These are phyloP conservation scores for Vimba vimba DNA, from an alignment of 2,113 vertebrate genomes.

Conservation along the genomic window DNA sequence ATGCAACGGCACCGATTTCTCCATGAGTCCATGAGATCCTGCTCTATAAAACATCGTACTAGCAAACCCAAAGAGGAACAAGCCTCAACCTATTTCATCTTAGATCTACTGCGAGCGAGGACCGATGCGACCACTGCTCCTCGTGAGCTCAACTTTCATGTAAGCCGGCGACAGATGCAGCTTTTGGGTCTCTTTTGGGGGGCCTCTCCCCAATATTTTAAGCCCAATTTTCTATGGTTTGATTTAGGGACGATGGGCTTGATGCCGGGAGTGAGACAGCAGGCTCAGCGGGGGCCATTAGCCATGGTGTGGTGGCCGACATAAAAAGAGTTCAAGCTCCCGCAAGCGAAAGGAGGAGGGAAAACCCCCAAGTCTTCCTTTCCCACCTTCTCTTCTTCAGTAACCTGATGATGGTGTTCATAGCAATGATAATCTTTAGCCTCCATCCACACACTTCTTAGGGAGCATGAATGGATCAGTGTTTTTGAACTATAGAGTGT, in stretches of 20 bases:
- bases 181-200: conserved; percentile 70
- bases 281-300: conserved; percentile 81
- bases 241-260: conserved; percentile 63
- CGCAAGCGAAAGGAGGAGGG: conserved; percentile 44
- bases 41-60: conserved; percentile 27
- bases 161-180: conserved; percentile 77
- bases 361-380: conserved; percentile 34
- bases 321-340: conserved; percentile 74
- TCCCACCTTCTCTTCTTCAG: conserved; percentile 23
- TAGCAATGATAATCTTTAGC: conserved; percentile 23
- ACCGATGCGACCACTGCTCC: conserved; percentile 55
- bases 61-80: conserved; percentile 31
- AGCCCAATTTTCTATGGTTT: conserved; percentile 69
- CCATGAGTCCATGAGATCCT: conserved; percentile 22
- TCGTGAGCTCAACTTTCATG: conserved; percentile 74
- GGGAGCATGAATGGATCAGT: neutral
- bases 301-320: conserved; percentile 83
- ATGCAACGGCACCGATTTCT: conserved; percentile 14
- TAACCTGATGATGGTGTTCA: conserved; percentile 41
- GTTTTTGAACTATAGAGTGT: neutral
- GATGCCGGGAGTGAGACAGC: conserved; percentile 73
- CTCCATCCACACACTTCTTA: neutral
- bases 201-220: conserved; percentile 77
- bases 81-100: conserved; percentile 35
- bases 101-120: conserved; percentile 23